Conservation (phyloP, 2,113 vertebrate genomes). For the Platichthys stellatus region DNA sequence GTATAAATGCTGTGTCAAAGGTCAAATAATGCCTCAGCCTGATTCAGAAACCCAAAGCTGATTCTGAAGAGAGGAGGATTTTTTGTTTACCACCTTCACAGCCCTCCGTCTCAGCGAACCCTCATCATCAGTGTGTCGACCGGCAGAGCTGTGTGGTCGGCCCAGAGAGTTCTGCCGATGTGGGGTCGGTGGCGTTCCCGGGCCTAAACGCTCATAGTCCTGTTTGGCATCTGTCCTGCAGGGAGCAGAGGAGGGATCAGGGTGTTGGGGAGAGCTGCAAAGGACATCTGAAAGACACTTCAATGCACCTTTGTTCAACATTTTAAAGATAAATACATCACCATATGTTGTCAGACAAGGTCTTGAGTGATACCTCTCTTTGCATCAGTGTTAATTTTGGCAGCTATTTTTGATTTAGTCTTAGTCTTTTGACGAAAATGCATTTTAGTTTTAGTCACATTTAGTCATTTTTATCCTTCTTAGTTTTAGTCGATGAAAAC, state of each 20-base stretch:
- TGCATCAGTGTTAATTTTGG: too few relatives aligned
- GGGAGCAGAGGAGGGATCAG: background rate
- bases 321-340: conserved; percentile 12
- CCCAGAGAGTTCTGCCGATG: conserved; percentile 77
- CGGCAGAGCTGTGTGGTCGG: conserved; percentile 67
- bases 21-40: background rate
- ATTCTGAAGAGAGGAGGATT: background rate
- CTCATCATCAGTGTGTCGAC: conserved; percentile 80
- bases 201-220: conserved; percentile 80
- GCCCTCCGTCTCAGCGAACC: conserved; percentile 80
- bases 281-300: conserved; percentile 2
- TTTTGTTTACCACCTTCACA: conserved; percentile 78
- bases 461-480: too few relatives aligned
- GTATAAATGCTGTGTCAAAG: background rate
- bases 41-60: background rate
- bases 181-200: conserved; percentile 78
- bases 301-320: background rate
- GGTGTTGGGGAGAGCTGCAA: background rate
- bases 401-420: too few relatives aligned
- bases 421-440: too few relatives aligned
- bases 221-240: conserved; percentile 77
- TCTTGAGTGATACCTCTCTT: background rate
- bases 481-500: too few relatives aligned
- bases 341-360: background rate
- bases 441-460: too few relatives aligned